Evolutionary conservation across 2,113 vertebrate genomes (phyloP).

Genomic region (Scalopus aquaticus): DNA sequence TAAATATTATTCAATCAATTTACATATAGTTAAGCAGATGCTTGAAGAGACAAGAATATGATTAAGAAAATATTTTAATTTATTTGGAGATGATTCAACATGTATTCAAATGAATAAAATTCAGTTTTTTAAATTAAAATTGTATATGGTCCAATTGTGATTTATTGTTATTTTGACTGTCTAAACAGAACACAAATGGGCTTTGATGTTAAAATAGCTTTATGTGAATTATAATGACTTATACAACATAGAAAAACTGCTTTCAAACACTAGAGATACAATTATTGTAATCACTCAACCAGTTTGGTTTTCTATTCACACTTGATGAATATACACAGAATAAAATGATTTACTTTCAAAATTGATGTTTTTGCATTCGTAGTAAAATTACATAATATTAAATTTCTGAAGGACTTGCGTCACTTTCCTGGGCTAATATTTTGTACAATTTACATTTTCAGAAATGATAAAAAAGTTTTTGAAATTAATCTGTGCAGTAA

Average conservation of each 20-base stretch:
- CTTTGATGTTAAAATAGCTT: constrained; percentile 24
- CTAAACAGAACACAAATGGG: neutral
- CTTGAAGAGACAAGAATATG: constrained; percentile 7
- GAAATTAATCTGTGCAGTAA: constrained; percentile 77
- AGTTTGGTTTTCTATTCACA: neutral
- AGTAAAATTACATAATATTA: neutral
- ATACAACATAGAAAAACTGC: constrained; percentile 37
- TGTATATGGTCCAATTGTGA: constrained; percentile 27
- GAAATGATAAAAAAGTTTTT: constrained; percentile 68
- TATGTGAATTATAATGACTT: neutral
- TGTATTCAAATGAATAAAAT: constrained; percentile 29
- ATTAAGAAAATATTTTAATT: constrained; percentile 40
- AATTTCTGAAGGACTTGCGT: constrained; percentile 57
- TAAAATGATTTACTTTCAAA: constrained; percentile 50
- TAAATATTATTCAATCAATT: constrained; percentile 38
- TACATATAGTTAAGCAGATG: constrained; percentile 65
- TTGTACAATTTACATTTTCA: constrained; percentile 63
- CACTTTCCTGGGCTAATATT: constrained; percentile 65
- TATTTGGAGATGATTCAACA: constrained; percentile 16
- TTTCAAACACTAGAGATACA: neutral
- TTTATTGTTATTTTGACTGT: constrained; percentile 1
- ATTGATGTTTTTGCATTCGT: constrained; percentile 42
- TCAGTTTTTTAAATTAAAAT: constrained; percentile 39
- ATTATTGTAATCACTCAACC: neutral
- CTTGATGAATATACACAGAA: constrained; percentile 20